Conservation (phyloP, 2,888 invertebrate species). For the Atherix ibis region DNA sequence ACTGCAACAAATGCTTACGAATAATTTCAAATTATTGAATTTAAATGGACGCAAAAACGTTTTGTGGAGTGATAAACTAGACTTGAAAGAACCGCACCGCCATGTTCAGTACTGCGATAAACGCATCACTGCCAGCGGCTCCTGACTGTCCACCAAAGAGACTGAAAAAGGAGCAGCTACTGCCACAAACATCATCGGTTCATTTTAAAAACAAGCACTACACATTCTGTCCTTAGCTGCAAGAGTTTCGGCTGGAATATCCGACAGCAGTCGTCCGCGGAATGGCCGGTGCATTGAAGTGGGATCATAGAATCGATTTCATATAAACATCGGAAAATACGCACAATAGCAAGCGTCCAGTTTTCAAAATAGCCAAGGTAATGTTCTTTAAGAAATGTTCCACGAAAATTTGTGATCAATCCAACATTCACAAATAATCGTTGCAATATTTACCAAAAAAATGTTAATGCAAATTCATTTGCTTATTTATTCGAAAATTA, state of each 20-base stretch:
- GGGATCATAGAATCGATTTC: constrained; percentile 93
- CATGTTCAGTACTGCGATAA: constrained; percentile 50
- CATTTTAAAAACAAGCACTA: constrained; percentile 94
- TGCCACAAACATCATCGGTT: constrained; percentile 87
- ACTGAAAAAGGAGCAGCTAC: constrained; percentile 70
- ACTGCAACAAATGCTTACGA: neutral
- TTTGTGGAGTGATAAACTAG: constrained; percentile 53
- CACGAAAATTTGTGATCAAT: too few species aligned
- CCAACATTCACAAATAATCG: too few species aligned
- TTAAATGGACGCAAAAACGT: constrained; percentile 60
- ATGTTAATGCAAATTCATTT: too few species aligned
- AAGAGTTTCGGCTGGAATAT: constrained; percentile 94
- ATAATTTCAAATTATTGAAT: constrained; percentile 44
- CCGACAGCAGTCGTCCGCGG: constrained; percentile 95
- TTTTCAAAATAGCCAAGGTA: too few species aligned
- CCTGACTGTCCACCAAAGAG: constrained; percentile 69
- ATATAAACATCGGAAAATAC: constrained; percentile 96
- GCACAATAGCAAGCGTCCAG: too few species aligned
- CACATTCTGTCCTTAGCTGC: constrained; percentile 88
- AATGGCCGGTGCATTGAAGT: constrained; percentile 85
- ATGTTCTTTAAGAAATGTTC: too few species aligned
- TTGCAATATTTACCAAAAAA: too few species aligned
- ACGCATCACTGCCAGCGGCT: constrained; percentile 66
- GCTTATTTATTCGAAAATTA: too few species aligned
- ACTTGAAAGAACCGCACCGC: constrained; percentile 43